Percentiles rank a stretch among this genome's conserved stretches.
These are phyloP conservation scores for Phalera bucephala DNA, from an alignment of 2,888 invertebrate genomes.

Conservation along the genomic window DNA sequence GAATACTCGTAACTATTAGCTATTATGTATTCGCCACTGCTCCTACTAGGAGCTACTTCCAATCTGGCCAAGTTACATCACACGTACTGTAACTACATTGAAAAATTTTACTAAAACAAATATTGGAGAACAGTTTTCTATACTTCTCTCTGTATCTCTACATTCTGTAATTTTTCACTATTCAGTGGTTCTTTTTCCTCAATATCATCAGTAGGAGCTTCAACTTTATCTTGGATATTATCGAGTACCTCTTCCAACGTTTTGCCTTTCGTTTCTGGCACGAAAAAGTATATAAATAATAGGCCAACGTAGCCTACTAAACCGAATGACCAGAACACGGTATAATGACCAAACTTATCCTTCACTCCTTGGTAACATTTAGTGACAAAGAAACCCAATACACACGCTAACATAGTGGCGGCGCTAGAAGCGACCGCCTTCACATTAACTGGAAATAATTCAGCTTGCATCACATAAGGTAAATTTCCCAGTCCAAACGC, in stretches of 20 bases:
- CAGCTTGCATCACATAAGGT: conserved; percentile 85
- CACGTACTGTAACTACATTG: too few relatives aligned
- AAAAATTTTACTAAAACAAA: too few relatives aligned
- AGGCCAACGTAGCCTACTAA: conserved; percentile 79
- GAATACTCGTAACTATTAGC: too few relatives aligned
- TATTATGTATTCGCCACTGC: too few relatives aligned
- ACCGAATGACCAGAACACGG: conserved; percentile 84
- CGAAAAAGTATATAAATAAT: conserved; percentile 79
- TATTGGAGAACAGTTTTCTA: too few relatives aligned
- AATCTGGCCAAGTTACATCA: too few relatives aligned
- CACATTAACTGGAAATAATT: conserved; percentile 85
- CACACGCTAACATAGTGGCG: conserved; percentile 81
- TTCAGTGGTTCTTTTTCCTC: conserved; percentile 34
- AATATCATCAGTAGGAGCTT: background rate
- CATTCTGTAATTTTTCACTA: conserved; percentile 14
- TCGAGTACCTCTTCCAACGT: conserved; percentile 84
- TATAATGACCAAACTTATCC: conserved; percentile 80
- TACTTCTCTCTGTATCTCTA: too few relatives aligned
- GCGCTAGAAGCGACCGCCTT: conserved; percentile 84
- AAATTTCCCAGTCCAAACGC: conserved; percentile 84
- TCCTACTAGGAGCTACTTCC: too few relatives aligned
- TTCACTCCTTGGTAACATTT: conserved; percentile 84
- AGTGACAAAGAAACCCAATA: conserved; percentile 81
- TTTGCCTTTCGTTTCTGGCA: conserved; percentile 86
- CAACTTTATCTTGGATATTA: conserved; percentile 62